Evolutionary conservation across 1,140 invertebrate genomes (phyloP).

Genomic region (Aphelenchoides besseyi): DNA sequence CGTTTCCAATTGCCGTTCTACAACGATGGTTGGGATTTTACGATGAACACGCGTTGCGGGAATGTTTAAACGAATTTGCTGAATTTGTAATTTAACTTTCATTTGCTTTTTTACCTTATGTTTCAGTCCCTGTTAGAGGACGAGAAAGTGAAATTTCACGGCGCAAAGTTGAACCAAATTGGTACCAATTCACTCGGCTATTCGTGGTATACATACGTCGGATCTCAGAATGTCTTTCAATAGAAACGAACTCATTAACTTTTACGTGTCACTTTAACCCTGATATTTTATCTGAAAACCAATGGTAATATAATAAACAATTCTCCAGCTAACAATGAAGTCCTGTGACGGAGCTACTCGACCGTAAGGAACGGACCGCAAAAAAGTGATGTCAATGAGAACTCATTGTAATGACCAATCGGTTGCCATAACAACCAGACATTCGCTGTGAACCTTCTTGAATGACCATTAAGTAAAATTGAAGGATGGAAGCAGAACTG

Average conservation of each 20-base stretch:
- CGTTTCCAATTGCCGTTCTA: slow-evolving; percentile 6
- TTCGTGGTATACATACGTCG: neutral
- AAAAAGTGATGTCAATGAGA: too few species aligned
- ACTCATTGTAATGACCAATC: too few species aligned
- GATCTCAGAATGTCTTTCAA: neutral
- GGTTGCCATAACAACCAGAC: too few species aligned
- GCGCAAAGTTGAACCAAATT: neutral
- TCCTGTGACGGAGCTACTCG: too few species aligned
- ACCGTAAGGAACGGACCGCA: too few species aligned
- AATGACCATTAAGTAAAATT: too few species aligned
- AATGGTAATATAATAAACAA: too few species aligned
- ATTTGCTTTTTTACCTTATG: neutral
- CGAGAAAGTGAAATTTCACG: slow-evolving; percentile 9
- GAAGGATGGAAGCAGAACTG: neutral
- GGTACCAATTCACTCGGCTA: neutral
- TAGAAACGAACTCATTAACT: too few species aligned
- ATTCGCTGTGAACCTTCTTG: too few species aligned
- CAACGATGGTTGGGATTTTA: neutral
- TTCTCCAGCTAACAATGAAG: too few species aligned
- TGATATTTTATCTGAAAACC: too few species aligned
- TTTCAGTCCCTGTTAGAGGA: slow-evolving; percentile 2
- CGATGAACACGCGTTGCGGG: neutral
- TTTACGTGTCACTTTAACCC: too few species aligned
- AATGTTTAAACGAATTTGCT: slow-evolving; percentile 1
- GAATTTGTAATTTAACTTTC: neutral